Base-by-base conservation (phyloP, 2,113 vertebrate genomes). In the Rhinolophus ferrumequinum region DNA sequence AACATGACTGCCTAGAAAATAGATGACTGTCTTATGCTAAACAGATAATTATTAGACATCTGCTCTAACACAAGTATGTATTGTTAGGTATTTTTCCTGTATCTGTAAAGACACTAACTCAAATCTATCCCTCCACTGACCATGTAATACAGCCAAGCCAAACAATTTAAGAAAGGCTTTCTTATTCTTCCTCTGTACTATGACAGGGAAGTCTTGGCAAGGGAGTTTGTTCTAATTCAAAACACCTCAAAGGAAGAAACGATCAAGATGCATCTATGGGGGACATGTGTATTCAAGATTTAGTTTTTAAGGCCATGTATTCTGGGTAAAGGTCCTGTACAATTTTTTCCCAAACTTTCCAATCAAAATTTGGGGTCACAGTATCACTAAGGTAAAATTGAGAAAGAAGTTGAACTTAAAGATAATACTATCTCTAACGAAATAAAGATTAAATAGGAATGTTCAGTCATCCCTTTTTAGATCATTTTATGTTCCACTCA, bases 231-330 rank as follows among this genome's bases (percentile, higher is more conserved):
- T 96, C 30, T 10, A 54, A 92, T 64, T 86, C n/a, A 96, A 86
- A 94, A 95, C n/a, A 58, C 22, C 15, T 44, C 50, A 44, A 88
- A 79, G 44, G 22, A 41, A 77, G 89, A 75, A 75, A 64, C 28
- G 38, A 83, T 58, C 77, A 76, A 72, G 62, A 64, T n/a, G 10
- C 14, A 47, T 88, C 60, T 52, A 81, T 1, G 8, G 8, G 15
- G 79, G n/a, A 80, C 21, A 66, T 0, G 0, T 73, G 8, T 58
- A 96, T 64, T 58, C 58, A 70, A 12, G 62, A 38, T n/a, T 90
- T 30, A 14, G 1, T 80, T 96, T 92, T 58, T 92, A 96, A 64
- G 60, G 73, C 19, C 9, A 88, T 89, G 73, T 92, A 94, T 69
- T 38, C 73, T 47, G 13, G 15, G 8, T 24, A 88, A 52, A 33